These are phyloP conservation scores for Apis laboriosa DNA, from an alignment of 1,140 invertebrate genomes.

Conservation along the genomic window DNA sequence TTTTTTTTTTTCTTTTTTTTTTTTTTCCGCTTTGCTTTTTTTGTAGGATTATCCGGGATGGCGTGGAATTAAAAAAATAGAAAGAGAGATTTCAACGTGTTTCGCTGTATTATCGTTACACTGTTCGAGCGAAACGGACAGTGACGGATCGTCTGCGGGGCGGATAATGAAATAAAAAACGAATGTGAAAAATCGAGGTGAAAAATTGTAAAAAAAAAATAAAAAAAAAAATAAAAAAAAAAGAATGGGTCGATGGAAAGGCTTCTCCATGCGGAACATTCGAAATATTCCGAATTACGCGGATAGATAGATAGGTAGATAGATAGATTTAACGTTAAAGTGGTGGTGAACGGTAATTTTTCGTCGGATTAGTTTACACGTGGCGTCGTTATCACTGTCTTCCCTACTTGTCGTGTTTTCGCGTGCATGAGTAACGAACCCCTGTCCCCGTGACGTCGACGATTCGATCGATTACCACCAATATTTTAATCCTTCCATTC, in stretches of 20 bases:
- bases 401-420: background rate
- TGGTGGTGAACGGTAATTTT: background rate
- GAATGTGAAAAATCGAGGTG: slow-evolving; percentile 33
- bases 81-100: slow-evolving; percentile 30
- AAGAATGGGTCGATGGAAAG: background rate
- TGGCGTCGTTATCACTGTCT: background rate
- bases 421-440: background rate
- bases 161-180: slow-evolving; percentile 59
- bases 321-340: background rate
- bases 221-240: no score
- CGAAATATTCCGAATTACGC: background rate
- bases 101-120: slow-evolving; percentile 42
- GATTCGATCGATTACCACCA: background rate
- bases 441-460: background rate
- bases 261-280: background rate
- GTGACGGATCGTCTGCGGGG: slow-evolving; percentile 50
- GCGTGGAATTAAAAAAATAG: slow-evolving; percentile 17
- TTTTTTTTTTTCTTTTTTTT: background rate
- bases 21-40: background rate
- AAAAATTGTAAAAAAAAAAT: background rate
- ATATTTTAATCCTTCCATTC: background rate
- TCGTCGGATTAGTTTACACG: background rate
- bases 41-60: slow-evolving; percentile 6
- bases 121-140: slow-evolving; percentile 38
- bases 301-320: no score